Conservation (phyloP, 2,113 vertebrate species). For the Odontophorus gujanensis region DNA sequence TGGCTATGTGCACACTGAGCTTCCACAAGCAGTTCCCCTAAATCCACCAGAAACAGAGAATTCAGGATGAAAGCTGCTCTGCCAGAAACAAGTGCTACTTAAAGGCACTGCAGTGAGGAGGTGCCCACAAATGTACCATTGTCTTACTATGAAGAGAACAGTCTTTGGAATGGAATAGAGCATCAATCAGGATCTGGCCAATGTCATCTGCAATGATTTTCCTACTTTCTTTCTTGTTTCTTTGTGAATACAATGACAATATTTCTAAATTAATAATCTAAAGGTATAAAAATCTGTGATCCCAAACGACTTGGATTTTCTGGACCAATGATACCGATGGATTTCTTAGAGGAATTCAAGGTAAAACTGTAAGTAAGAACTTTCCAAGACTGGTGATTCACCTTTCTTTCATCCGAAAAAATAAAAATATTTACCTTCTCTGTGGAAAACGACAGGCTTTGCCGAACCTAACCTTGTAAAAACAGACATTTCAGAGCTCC, state of each 20-base stretch:
- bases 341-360: neutral
- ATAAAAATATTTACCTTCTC: slow-evolving; percentile 35
- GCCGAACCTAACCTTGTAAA: slow-evolving; percentile 51
- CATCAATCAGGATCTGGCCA: neutral
- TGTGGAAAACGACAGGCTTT: slow-evolving; percentile 38
- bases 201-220: neutral
- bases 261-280: neutral
- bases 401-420: neutral
- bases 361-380: neutral
- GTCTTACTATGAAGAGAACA: neutral
- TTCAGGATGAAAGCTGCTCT: neutral
- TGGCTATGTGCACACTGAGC: neutral
- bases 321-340: neutral
- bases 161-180: neutral
- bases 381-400: neutral
- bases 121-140: neutral
- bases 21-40: neutral
- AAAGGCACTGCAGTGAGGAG: neutral
- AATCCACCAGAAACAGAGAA: neutral
- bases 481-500: slow-evolving; percentile 26
- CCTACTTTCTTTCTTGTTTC: neutral
- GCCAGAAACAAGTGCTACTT: neutral
- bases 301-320: neutral
- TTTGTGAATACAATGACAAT: neutral
- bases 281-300: neutral